Evolutionary conservation across 2,797 vertebrate species (phyloP), one percentile per base, ranked within the genome.

Genomic region (Anabas testudineus): DNA sequence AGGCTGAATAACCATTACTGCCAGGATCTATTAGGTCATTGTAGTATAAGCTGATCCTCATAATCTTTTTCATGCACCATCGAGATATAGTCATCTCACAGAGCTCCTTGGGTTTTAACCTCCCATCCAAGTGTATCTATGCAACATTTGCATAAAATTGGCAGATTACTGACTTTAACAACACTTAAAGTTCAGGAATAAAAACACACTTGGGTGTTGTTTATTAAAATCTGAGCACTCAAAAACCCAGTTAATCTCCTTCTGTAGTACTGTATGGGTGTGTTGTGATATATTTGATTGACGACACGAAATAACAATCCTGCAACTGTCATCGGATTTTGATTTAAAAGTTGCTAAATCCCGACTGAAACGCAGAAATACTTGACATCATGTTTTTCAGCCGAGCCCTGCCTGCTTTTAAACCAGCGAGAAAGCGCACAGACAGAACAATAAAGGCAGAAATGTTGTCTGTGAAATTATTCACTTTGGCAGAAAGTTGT

Each of bases 101-200:
- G 10, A 42, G 32, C 58, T 55, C 34, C 47, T 2, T n/a, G 6
- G 46, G 28, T 61, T 66, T 49, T 34, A 71, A 41, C 39, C 28
- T 59, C 54, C 55, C 37, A 26, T 19, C 47, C 53, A 46, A 24
- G 24, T 24, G 32, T 53, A 53, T 46, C 46, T 10, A 10, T 10
- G 15, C 34, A 21, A 41, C 30, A 66, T 55, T 47, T 24, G 22
- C 66, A 36, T 9, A 22, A 47, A 8, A 47, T 24, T 9, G 47
- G n/a, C 22, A 57, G 10, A 28, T 36, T 34, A 19, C 28, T 19
- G 49, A 19, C 28, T 19, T 34, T 1, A 54, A 15, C 13, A 22
- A 22, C 16, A n/a, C 9, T n/a, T 8, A n/a, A 32, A 32, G 0
- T 10, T 52, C 4, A 3, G 9, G 8, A 26, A 56, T 5, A 10